Conservation (phyloP, 1,140 invertebrate species). For the Chironomus tepperi region DNA sequence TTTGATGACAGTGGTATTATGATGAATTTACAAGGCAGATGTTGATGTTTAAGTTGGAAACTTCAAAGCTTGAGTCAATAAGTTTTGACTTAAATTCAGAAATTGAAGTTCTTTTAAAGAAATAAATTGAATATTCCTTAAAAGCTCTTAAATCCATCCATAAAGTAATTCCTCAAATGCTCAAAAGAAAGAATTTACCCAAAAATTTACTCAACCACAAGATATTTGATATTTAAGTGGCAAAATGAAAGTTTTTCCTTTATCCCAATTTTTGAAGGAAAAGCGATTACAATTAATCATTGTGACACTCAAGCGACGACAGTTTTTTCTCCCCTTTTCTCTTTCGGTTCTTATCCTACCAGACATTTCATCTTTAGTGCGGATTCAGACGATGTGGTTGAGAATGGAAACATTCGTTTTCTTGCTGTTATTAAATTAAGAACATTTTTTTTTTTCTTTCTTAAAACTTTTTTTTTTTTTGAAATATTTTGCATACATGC, state of each 20-base stretch:
- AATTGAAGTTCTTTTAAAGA: too few species aligned
- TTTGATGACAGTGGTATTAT: too few species aligned
- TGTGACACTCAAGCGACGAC: neutral
- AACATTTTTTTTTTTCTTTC: neutral
- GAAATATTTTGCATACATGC: neutral
- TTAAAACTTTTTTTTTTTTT: neutral
- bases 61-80: too few species aligned
- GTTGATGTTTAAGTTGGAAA: too few species aligned
- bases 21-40: too few species aligned
- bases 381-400: neutral
- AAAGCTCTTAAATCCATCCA: too few species aligned
- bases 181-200: neutral
- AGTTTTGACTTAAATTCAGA: too few species aligned
- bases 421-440: neutral
- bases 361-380: neutral
- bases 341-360: neutral
- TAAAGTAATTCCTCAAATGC: neutral
- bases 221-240: neutral
- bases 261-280: neutral
- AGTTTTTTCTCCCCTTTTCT: neutral
- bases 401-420: too few species aligned
- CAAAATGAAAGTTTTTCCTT: neutral
- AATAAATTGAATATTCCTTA: too few species aligned
- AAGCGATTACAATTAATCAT: constrained; percentile 9
- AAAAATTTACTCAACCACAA: neutral